A percentile compares a stretch with the other conserved stretches of the same genome.
Conservation (phyloP, 2,888 invertebrate species). For the Eilema depressum region DNA sequence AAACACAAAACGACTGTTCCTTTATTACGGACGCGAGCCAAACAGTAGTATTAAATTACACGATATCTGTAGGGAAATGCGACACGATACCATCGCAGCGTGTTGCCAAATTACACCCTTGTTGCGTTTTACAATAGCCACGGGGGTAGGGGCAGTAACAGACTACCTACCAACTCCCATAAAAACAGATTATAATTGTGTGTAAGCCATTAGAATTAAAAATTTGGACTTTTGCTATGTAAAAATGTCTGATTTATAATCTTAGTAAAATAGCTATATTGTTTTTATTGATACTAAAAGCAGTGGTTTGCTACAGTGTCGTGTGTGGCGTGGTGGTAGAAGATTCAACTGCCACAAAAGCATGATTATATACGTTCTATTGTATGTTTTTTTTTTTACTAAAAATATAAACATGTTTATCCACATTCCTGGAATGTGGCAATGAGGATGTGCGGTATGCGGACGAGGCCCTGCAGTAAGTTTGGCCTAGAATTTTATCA, state of each 20-base stretch:
- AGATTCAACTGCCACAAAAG: too few species aligned
- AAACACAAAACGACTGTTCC: slow-evolving; percentile 59
- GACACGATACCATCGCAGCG: slow-evolving; percentile 77
- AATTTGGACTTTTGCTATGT: slow-evolving; percentile 15
- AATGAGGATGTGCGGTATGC: too few species aligned
- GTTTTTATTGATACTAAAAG: background rate
- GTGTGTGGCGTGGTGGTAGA: too few species aligned
- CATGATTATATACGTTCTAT: too few species aligned
- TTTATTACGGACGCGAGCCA: slow-evolving; percentile 69
- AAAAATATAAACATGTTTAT: too few species aligned
- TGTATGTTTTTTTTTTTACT: too few species aligned
- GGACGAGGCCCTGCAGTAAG: too few species aligned
- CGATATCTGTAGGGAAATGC: slow-evolving; percentile 80
- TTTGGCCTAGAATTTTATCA: too few species aligned
- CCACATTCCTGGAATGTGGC: too few species aligned
- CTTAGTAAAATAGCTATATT: too few species aligned
- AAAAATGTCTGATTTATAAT: background rate
- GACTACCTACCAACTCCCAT: slow-evolving; percentile 45
- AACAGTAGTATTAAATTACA: slow-evolving; percentile 81
- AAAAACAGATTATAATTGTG: slow-evolving; percentile 42
- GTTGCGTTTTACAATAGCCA: slow-evolving; percentile 78
- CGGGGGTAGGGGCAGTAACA: slow-evolving; percentile 45
- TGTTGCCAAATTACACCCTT: slow-evolving; percentile 84
- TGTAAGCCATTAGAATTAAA: slow-evolving; percentile 36
- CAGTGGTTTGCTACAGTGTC: background rate